Evolutionary conservation across 1,140 invertebrate species (phyloP).

Genomic region (Neodiprion virginianus): DNA sequence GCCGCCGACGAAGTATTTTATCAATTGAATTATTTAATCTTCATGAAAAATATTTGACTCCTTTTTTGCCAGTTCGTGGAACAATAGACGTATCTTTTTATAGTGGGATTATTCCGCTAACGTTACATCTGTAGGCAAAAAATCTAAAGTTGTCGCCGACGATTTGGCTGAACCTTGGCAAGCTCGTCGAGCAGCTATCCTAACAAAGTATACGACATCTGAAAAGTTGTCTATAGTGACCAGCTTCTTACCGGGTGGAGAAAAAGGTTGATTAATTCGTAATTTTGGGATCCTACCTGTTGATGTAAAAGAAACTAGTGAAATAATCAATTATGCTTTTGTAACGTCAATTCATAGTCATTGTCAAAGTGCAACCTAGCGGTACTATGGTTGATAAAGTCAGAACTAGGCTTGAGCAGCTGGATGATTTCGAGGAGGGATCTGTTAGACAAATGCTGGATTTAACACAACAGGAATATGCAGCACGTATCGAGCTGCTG

Average conservation of each 20-base stretch:
- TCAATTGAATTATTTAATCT: constrained; percentile 20
- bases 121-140: constrained; percentile 50
- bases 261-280: constrained; percentile 70
- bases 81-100: constrained; percentile 28
- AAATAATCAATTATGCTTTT: not conserved
- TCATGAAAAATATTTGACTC: constrained; percentile 14
- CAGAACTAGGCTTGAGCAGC: constrained; percentile 87
- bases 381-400: constrained; percentile 85
- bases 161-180: constrained; percentile 79
- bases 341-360: constrained; percentile 62
- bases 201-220: constrained; percentile 89
- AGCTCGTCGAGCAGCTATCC: constrained; percentile 72
- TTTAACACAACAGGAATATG: constrained; percentile 91
- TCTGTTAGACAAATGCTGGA: constrained; percentile 87
- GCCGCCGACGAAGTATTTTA: constrained; percentile 65
- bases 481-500: constrained; percentile 85
- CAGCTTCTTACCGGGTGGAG: constrained; percentile 81
- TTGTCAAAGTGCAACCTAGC: constrained; percentile 77
- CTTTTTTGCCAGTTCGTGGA: not conserved
- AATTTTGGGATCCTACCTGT: not conserved
- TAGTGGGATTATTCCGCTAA: constrained; percentile 59
- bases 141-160: constrained; percentile 55
- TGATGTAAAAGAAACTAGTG: constrained; percentile 17
- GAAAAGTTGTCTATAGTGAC: constrained; percentile 90
- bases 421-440: constrained; percentile 94